Evolutionary conservation across 2,797 vertebrate species (phyloP).

Genomic region (Galagoides demidoff): DNA sequence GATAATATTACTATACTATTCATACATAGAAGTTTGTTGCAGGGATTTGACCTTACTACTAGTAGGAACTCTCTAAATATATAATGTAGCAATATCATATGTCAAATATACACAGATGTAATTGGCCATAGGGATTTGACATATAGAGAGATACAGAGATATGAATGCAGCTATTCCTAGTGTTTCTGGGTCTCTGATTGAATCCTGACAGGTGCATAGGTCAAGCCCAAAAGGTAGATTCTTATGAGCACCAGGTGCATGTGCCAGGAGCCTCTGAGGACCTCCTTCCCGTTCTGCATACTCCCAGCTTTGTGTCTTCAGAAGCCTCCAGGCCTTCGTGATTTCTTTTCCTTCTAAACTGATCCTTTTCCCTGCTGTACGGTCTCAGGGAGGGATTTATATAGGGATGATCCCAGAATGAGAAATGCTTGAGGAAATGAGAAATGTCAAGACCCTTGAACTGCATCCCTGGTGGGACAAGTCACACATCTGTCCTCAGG

Average conservation of each 20-base stretch:
- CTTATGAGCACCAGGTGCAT: not conserved
- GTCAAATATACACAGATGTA: not conserved
- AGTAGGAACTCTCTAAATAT: not conserved
- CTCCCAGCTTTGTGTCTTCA: not conserved
- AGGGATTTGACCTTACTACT: not conserved
- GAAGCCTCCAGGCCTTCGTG: not conserved
- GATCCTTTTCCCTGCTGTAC: not conserved
- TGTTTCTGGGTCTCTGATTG: not conserved
- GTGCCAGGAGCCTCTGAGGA: not conserved
- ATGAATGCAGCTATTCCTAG: not conserved
- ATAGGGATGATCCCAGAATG: not conserved
- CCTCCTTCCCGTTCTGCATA: not conserved
- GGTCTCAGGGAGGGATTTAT: not conserved
- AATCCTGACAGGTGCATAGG: not conserved
- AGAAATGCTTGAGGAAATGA: constrained; percentile 34
- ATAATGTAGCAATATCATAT: not conserved
- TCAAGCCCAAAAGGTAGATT: not conserved
- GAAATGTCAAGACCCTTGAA: not conserved
- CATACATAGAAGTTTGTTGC: not conserved
- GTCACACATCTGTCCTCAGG: not conserved
- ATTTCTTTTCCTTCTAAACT: not conserved
- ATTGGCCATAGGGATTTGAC: not conserved
- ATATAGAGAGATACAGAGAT: not conserved
- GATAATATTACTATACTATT: not conserved
- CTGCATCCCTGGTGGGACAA: not conserved